Evolutionary conservation across 2,113 vertebrate genomes (phyloP).

Genomic region (Hippocampus barbouri): DNA sequence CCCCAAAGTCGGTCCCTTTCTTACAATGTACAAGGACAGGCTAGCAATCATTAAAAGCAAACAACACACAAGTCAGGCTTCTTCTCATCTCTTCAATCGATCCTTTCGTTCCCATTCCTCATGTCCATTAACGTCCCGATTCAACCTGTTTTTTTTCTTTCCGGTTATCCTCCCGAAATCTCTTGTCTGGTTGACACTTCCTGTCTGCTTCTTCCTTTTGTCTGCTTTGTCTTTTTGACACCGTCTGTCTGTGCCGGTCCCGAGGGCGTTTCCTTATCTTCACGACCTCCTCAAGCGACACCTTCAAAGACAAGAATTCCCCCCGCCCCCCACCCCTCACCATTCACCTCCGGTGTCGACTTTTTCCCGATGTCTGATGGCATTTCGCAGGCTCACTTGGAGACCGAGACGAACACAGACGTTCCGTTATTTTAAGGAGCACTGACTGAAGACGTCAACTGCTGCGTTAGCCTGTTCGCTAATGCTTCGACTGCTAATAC

Average conservation of each 20-base stretch:
- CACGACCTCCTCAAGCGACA: background rate
- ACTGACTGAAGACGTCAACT: background rate
- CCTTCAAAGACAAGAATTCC: background rate
- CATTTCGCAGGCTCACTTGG: slow-evolving; percentile 18
- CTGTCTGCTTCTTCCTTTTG: slow-evolving; percentile 1
- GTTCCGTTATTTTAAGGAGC: background rate
- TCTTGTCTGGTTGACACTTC: background rate
- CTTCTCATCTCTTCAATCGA: background rate
- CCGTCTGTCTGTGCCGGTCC: background rate
- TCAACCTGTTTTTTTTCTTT: background rate
- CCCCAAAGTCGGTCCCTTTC: background rate
- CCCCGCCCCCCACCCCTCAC: background rate
- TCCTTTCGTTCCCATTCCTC: background rate
- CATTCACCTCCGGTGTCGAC: background rate
- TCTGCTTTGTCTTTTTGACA: slow-evolving; percentile 4
- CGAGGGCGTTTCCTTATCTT: background rate
- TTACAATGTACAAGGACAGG: background rate
- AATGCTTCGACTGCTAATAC: background rate
- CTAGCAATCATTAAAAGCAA: background rate
- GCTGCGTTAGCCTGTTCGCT: background rate
- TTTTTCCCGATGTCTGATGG: slow-evolving; percentile 19
- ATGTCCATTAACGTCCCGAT: background rate
- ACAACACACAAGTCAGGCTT: background rate
- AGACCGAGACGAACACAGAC: background rate
- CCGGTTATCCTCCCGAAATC: background rate